These are phyloP conservation scores for Brenthis ino DNA, from an alignment of 2,888 invertebrate species.

Conservation along the genomic window DNA sequence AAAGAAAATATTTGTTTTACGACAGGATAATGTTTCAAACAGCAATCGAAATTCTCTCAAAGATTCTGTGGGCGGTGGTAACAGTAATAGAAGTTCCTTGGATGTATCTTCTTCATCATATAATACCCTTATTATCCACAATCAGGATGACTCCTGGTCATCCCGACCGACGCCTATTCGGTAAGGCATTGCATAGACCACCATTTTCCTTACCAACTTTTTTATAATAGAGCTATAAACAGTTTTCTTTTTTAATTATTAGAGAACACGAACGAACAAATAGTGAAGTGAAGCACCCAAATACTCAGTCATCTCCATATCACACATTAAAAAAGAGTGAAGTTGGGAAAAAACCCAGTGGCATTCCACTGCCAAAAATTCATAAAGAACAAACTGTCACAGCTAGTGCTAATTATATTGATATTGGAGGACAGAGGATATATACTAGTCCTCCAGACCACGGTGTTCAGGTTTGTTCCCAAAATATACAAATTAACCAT, in stretches of 20 bases:
- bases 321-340: conserved; percentile 74
- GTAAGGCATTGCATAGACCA: conserved; percentile 46
- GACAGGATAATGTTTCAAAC: conserved; percentile 68
- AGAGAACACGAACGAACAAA: conserved; percentile 77
- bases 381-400: conserved; percentile 72
- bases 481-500: not conserved
- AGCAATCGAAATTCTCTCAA: conserved; percentile 85
- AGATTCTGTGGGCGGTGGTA: conserved; percentile 80
- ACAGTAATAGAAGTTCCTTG: conserved; percentile 84
- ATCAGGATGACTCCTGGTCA: conserved; percentile 88
- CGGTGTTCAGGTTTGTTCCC: conserved; percentile 70
- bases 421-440: conserved; percentile 76
- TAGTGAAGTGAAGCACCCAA: conserved; percentile 74
- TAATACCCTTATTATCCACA: conserved; percentile 92
- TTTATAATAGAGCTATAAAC: not conserved
- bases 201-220: not conserved
- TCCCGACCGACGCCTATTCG: conserved; percentile 76
- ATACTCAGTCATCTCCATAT: conserved; percentile 73
- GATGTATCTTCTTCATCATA: conserved; percentile 91
- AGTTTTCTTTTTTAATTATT: conserved; percentile 10
- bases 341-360: conserved; percentile 71
- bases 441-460: conserved; percentile 78
- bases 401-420: conserved; percentile 72
- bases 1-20: conserved; percentile 21
- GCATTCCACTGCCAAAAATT: conserved; percentile 72